A percentile compares a stretch with the other conserved stretches of the same genome.
These are phyloP conservation scores for Takifugu flavidus DNA, from an alignment of 2,113 vertebrate genomes.

Conservation along the genomic window DNA sequence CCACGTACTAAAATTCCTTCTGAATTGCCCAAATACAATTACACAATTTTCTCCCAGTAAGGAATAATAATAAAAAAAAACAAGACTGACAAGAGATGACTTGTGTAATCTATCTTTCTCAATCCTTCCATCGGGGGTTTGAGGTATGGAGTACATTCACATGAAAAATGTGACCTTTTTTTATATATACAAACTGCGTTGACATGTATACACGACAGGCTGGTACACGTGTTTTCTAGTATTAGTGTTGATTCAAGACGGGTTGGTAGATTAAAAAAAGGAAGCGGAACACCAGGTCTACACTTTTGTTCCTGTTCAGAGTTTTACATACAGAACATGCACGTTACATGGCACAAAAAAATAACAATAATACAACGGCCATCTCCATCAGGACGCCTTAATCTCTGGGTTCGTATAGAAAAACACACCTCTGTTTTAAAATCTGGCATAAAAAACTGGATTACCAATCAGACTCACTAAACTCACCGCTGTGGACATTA, in stretches of 20 bases:
- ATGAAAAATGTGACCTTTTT: conserved; percentile 28
- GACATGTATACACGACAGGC: conserved; percentile 4
- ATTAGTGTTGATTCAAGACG: conserved; percentile 13
- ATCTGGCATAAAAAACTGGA: background rate
- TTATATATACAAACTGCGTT: conserved; percentile 25
- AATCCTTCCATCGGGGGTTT: conserved; percentile 29
- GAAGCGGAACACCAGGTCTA: conserved; percentile 12
- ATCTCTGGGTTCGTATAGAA: no score
- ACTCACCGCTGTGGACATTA: background rate
- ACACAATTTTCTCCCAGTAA: conserved; percentile 27
- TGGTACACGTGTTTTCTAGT: conserved; percentile 21
- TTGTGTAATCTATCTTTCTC: conserved; percentile 16
- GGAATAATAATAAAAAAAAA: conserved; percentile 3
- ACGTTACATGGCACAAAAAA: conserved; percentile 13
- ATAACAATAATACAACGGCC: conserved; percentile 6
- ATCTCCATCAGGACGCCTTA: background rate
- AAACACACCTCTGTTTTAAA: background rate
- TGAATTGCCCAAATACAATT: conserved; percentile 24
- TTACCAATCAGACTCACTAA: background rate
- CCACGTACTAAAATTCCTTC: conserved; percentile 45
- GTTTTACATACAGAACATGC: conserved; percentile 17
- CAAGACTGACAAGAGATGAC: conserved; percentile 4
- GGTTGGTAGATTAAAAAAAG: conserved; percentile 3
- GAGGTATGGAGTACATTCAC: conserved; percentile 58
- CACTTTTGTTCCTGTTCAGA: conserved; percentile 9